Evolutionary conservation across 2,113 vertebrate genomes (phyloP), one percentile per base, ranked within the genome.

Genomic region (Camelus dromedarius): DNA sequence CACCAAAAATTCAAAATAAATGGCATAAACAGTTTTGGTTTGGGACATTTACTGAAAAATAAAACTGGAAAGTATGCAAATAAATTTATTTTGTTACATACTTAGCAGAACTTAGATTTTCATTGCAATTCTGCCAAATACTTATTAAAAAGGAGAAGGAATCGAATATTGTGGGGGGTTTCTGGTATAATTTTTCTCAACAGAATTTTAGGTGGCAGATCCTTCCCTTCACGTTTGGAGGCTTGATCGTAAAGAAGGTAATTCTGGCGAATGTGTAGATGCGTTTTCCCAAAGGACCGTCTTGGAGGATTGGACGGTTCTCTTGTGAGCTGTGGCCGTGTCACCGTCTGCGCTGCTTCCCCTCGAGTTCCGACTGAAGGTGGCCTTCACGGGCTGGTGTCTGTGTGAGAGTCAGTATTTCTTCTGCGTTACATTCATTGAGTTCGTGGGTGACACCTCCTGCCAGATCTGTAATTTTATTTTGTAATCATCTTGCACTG

Each of bases 351-450:
- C 7, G 26, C 6, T 13, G 24, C 24, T 18, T 46, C 75, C 9
- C 32, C 38, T 38, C n/a, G 19, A 2, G 2, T 24, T 9, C 32
- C 30, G 0, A 0, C 2, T 20, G 66, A 54, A 12, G 42, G 14
- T 0, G 14, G 7, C 3, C 38, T 28, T 12, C 38, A n/a, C 0
- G 1, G 0, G 48, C n/a, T 24, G 5, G 18, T 10, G 19, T 22
- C n/a, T 46, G 3, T 46, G 20, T 24, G 24, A 12, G 38, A 3
- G 15, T 15, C 3, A 15, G 28, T 2, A 11, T 19, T 16, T 38
- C 16, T 18, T 38, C 3, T 54, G 4, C 0, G 0, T 69, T 77
- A 3, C 46, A 28, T 5, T 26, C 42, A 2, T 1, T 5, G 9
- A n/a, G 11, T 42, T 58, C 11, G 0, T 8, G 35, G 48, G 24